Evolutionary conservation across 2,797 vertebrate genomes (phyloP).

Genomic region (Galagoides demidoff): DNA sequence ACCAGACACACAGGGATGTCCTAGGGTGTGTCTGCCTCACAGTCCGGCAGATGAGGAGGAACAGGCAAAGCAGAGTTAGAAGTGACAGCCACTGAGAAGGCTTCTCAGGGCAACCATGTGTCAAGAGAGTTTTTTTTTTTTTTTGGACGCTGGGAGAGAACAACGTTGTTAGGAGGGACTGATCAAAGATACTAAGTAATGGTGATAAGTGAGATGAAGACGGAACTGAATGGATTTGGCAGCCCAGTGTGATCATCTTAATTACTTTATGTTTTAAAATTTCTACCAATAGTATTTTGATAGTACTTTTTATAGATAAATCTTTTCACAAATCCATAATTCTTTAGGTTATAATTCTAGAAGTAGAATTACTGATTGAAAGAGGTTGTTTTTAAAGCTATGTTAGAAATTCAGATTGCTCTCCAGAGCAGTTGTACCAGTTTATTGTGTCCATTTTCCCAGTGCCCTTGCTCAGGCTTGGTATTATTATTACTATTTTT

Average conservation of each 20-base stretch:
- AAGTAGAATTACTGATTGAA: constrained; percentile 3
- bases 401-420: background rate
- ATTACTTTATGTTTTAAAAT: constrained; percentile 13
- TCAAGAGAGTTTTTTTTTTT: background rate
- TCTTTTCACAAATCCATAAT: constrained; percentile 9
- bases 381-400: constrained; percentile 25
- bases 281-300: background rate
- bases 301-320: background rate
- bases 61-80: background rate
- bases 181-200: background rate
- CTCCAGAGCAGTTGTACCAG: background rate
- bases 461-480: background rate
- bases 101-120: background rate
- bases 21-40: background rate
- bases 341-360: constrained; percentile 26
- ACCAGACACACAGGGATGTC: background rate
- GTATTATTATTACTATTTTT: too few relatives aligned
- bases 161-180: background rate
- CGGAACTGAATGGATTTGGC: background rate
- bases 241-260: background rate
- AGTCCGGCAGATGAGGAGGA: background rate
- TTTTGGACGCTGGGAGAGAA: background rate
- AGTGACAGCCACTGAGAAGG: background rate
- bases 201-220: background rate
- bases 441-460: background rate